A percentile compares a stretch with the other conserved stretches of the same genome.
These are phyloP conservation scores for Pyrocoelia pectoralis DNA, from an alignment of 2,888 invertebrate species.

Conservation along the genomic window DNA sequence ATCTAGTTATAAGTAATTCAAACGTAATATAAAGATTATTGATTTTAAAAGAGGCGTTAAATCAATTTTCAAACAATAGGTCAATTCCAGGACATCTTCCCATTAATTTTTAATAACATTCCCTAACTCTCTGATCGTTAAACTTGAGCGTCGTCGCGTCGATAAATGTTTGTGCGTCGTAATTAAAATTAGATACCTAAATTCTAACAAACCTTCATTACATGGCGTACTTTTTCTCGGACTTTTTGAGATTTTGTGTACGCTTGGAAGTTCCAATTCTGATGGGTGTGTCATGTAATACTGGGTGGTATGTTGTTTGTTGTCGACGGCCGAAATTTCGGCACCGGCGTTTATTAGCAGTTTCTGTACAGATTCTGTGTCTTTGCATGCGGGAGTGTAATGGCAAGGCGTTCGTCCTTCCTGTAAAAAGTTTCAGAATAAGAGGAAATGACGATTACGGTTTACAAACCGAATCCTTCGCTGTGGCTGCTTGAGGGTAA, in stretches of 20 bases:
- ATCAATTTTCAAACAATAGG: constrained; percentile 19
- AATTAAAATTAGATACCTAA: neutral
- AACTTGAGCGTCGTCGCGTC: no score
- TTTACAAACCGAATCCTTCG: constrained; percentile 74
- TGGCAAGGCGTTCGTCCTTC: constrained; percentile 74
- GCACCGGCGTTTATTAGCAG: constrained; percentile 69
- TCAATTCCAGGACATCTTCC: constrained; percentile 15
- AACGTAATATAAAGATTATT: neutral
- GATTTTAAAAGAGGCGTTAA: constrained; percentile 18
- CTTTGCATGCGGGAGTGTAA: constrained; percentile 69
- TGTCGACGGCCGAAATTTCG: constrained; percentile 68
- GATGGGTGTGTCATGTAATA: constrained; percentile 66
- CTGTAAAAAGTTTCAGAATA: constrained; percentile 54
- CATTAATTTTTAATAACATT: constrained; percentile 16
- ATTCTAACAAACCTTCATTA: constrained; percentile 50
- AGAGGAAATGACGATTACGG: neutral
- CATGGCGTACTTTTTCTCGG: constrained; percentile 48
- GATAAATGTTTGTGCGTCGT: neutral
- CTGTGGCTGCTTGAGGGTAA: constrained; percentile 70
- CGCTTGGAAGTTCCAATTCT: constrained; percentile 64
- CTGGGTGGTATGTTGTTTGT: constrained; percentile 64
- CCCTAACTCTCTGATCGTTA: neutral
- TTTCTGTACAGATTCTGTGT: constrained; percentile 68
- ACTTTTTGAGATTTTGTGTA: constrained; percentile 47
- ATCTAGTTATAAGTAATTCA: no score